Percentiles rank a stretch among this genome's conserved stretches.
These are phyloP conservation scores for Andricus grossulariae DNA, from an alignment of 1,140 invertebrate species.

Conservation along the genomic window DNA sequence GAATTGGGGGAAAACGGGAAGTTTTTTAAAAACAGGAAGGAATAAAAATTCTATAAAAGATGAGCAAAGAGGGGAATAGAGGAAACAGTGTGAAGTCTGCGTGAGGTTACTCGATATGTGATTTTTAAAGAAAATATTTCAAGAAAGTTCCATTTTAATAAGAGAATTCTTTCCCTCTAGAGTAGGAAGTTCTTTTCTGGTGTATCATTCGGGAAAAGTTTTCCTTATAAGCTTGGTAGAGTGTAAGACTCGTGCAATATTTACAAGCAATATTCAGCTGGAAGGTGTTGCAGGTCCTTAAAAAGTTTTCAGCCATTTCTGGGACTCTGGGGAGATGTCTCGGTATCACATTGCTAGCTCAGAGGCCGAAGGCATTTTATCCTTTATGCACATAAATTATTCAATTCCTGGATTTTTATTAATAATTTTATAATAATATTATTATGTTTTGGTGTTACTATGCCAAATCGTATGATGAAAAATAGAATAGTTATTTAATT, in stretches of 20 bases:
- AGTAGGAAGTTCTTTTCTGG: neutral
- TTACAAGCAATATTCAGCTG: constrained; percentile 44
- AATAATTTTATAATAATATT: neutral
- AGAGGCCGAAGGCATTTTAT: neutral
- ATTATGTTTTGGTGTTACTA: too few relatives aligned
- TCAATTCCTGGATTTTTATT: neutral
- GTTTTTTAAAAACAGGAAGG: too few relatives aligned
- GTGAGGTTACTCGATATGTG: too few relatives aligned
- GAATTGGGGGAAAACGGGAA: too few relatives aligned
- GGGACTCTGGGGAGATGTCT: neutral
- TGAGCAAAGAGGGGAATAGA: too few relatives aligned
- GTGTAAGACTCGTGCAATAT: constrained; percentile 30
- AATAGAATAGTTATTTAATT: too few relatives aligned
- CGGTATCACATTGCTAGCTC: neutral
- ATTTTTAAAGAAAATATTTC: neutral
- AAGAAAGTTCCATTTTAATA: neutral
- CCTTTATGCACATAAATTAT: neutral
- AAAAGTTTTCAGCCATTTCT: neutral
- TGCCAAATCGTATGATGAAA: too few relatives aligned
- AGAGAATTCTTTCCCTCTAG: neutral
- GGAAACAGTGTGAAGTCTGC: too few relatives aligned
- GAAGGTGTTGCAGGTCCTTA: neutral
- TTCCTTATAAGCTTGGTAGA: neutral
- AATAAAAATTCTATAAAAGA: too few relatives aligned
- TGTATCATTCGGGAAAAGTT: neutral